Evolutionary conservation across 2,888 invertebrate genomes (phyloP).

Genomic region (Dasysyrphus tricinctus): DNA sequence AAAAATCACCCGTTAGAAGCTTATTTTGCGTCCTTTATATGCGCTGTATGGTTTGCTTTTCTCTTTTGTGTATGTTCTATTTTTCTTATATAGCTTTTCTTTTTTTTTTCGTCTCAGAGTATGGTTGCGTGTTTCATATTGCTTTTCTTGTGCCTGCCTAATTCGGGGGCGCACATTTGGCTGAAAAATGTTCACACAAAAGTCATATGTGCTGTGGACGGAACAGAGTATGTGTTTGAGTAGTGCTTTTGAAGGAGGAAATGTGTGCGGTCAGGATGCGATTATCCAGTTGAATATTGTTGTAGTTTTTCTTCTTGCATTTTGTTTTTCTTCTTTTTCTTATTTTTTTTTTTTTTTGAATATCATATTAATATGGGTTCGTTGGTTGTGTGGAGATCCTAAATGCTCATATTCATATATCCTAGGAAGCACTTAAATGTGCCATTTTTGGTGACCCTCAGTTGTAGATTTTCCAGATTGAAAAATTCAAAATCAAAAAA

Average conservation of each 20-base stretch:
- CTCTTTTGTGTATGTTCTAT: conserved; percentile 12
- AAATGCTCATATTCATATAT: conserved; percentile 50
- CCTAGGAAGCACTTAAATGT: conserved; percentile 68
- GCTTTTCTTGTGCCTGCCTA: conserved; percentile 15
- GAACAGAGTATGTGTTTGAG: background rate
- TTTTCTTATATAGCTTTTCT: background rate
- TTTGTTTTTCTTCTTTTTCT: conserved; percentile 6
- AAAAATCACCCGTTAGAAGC: no score
- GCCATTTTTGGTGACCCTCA: conserved; percentile 72
- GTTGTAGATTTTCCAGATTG: conserved; percentile 64
- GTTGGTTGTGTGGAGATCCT: conserved; percentile 14
- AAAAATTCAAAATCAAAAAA: conserved; percentile 69
- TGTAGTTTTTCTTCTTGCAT: conserved; percentile 3
- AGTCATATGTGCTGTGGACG: conserved; percentile 4
- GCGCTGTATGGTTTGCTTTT: conserved; percentile 41
- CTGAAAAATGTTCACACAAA: conserved; percentile 37
- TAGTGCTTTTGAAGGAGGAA: conserved; percentile 27
- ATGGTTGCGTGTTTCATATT: conserved; percentile 18
- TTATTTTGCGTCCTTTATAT: conserved; percentile 58
- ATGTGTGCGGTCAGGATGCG: conserved; percentile 73
- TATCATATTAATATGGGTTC: conserved; percentile 30
- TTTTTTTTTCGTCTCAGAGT: conserved; percentile 37
- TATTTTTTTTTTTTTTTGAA: conserved; percentile 9
- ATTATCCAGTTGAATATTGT: conserved; percentile 60
- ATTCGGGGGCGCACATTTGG: conserved; percentile 34